A percentile compares a stretch with the other conserved stretches of the same genome.
Conservation (phyloP, 53 echinoderm and acorn worm genomes). For the Echinometra lucunter region DNA sequence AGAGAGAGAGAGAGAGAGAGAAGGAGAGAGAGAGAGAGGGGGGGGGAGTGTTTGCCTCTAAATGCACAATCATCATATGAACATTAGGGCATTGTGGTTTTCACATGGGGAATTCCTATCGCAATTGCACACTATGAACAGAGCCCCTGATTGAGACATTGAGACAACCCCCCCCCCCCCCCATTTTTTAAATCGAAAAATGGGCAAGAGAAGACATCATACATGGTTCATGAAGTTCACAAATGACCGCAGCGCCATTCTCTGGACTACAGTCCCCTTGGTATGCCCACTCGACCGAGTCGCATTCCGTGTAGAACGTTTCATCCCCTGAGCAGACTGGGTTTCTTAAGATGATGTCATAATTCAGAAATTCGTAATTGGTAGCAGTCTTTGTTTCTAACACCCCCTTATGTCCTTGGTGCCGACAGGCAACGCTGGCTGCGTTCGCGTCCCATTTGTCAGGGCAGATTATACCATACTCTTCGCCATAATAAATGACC, state of each 20-base stretch:
- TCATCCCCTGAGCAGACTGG: neutral
- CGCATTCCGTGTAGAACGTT: conserved; percentile 12
- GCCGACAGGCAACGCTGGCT: neutral
- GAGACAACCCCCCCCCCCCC: neutral
- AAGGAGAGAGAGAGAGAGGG: too few species aligned
- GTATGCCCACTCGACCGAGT: neutral
- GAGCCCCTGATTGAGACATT: neutral
- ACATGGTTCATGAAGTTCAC: neutral
- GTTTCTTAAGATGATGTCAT: neutral
- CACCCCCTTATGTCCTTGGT: neutral
- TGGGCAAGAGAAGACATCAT: neutral
- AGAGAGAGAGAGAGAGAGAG: too few species aligned
- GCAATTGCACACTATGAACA: neutral
- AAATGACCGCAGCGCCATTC: neutral
- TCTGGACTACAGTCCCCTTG: neutral
- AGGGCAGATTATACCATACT: neutral
- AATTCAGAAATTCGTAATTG: too few species aligned
- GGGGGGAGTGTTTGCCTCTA: too few species aligned
- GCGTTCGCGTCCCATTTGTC: neutral
- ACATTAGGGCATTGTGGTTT: too few species aligned
- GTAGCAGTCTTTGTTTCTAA: neutral
- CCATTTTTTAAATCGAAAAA: too few species aligned
- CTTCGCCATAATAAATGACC: neutral
- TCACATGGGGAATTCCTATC: too few species aligned
- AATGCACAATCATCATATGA: too few species aligned